Base-by-base conservation (phyloP, 2,797 vertebrate genomes). In the Coranthus polyacanthus region DNA sequence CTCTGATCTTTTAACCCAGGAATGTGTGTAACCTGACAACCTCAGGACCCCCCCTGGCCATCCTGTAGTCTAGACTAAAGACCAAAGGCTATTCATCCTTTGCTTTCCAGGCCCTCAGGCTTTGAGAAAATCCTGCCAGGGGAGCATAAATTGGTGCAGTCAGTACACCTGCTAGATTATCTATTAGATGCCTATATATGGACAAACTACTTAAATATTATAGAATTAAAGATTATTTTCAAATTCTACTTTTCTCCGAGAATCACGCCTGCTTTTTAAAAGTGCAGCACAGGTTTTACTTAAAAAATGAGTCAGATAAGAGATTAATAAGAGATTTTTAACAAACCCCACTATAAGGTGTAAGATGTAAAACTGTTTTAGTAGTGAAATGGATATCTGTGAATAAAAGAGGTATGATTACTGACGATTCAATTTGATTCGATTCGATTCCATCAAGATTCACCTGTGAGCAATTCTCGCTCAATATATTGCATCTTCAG, bases 41-140 rank as follows among this genome's bases (percentile, higher is more conserved):
- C 64, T 47, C 12, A 55, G 24, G 49, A 37, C 50, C 66, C 68
- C 54, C 51, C 29, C 49, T 20, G 43, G 71, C 68, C 62, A 53
- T 70, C 64, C 72, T 72, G 42, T 46, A 59, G 69, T 67, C 46
- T 54, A 62, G 49, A 62, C 57, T 52, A 15, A 72, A 85, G 74
- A 83, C 79, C 71, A 75, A 84, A 83, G 68, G 60, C 68, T 46
- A 43, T 44, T 32, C 41, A 64, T 54, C 37, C 47, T 65, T 66
- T 68, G 32, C 69, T 62, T 75, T 79, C 64, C 12, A 41, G 55
- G 54, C 70, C 85, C 81, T 64, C 20, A 60, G 77, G 72, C 77
- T 67, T 56, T 62, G 24, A 68, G 24, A 63, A 62, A 46, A 68
- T 51, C 36, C 12, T 44, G 68, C 54, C 61, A 51, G 15, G 17